Evolutionary conservation across 2,113 vertebrate species (phyloP).

Genomic region (Lophius piscatorius): DNA sequence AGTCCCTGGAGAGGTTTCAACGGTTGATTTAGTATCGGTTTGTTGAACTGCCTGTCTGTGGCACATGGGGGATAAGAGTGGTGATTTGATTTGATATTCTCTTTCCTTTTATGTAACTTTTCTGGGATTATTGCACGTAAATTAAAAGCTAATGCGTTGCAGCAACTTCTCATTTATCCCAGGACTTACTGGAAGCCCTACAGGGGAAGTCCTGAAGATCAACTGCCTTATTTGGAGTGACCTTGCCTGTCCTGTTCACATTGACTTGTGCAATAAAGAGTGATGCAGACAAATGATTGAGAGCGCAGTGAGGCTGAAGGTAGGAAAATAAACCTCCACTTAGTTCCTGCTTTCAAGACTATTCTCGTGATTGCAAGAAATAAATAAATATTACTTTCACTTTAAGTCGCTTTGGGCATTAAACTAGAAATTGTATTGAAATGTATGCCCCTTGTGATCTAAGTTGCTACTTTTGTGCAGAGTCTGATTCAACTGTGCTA

Average conservation of each 20-base stretch:
- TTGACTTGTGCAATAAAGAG: neutral
- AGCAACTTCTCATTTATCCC: constrained; percentile 29
- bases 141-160: constrained; percentile 49
- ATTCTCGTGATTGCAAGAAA: no score
- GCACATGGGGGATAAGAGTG: constrained; percentile 43
- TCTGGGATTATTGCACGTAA: constrained; percentile 30
- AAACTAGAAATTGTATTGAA: no score
- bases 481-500: neutral
- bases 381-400: no score
- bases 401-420: no score
- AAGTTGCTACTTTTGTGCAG: no score
- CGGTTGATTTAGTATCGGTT: constrained; percentile 35
- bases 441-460: no score
- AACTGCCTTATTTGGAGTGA: neutral
- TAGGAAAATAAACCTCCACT: no score
- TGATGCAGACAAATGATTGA: neutral
- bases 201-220: neutral
- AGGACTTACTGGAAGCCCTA: constrained; percentile 14
- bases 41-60: constrained; percentile 20
- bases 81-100: neutral
- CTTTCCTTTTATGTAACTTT: constrained; percentile 23
- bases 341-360: neutral
- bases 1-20: constrained; percentile 11
- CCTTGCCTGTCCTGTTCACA: neutral
- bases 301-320: no score